Evolutionary conservation across 1,140 invertebrate genomes (phyloP).

Genomic region (Rhynchophorus ferrugineus): DNA sequence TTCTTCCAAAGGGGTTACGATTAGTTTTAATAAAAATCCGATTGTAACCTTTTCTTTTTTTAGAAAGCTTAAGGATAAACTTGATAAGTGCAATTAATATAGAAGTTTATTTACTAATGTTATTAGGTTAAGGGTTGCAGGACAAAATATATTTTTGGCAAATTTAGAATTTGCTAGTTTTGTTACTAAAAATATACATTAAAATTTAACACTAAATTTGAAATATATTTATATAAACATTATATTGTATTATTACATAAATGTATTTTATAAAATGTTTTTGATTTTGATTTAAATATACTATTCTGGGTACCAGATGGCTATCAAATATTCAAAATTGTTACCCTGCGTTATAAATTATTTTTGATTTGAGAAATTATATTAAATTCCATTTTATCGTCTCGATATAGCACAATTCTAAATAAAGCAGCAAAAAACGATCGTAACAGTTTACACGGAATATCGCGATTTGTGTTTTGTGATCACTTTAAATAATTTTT

Average conservation of each 20-base stretch:
- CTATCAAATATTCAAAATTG: too few relatives aligned
- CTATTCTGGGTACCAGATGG: too few relatives aligned
- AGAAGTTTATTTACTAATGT: slow-evolving; percentile 31
- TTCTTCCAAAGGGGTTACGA: slow-evolving; percentile 35
- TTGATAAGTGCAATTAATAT: slow-evolving; percentile 37
- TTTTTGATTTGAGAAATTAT: too few relatives aligned
- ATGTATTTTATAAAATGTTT: too few relatives aligned
- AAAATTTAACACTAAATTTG: background rate
- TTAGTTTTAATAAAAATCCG: slow-evolving; percentile 17
- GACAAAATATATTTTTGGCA: slow-evolving; percentile 21
- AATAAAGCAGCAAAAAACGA: too few relatives aligned
- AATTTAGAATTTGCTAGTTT: slow-evolving; percentile 25
- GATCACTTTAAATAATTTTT: slow-evolving; percentile 8
- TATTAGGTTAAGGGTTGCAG: slow-evolving; percentile 20
- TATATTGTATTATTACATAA: too few relatives aligned
- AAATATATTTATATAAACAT: slow-evolving; percentile 1
- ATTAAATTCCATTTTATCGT: too few relatives aligned
- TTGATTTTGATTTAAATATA: too few relatives aligned
- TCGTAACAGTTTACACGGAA: background rate
- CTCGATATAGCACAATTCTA: too few relatives aligned
- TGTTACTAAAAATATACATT: slow-evolving; percentile 7
- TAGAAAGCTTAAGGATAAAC: slow-evolving; percentile 22
- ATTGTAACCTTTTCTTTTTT: slow-evolving; percentile 21
- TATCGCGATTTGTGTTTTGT: slow-evolving; percentile 5
- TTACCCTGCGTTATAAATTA: too few relatives aligned